A percentile compares a stretch with the other conserved stretches of the same genome.
Conservation (phyloP, 1,140 invertebrate genomes). For the Fopius arisanus region DNA sequence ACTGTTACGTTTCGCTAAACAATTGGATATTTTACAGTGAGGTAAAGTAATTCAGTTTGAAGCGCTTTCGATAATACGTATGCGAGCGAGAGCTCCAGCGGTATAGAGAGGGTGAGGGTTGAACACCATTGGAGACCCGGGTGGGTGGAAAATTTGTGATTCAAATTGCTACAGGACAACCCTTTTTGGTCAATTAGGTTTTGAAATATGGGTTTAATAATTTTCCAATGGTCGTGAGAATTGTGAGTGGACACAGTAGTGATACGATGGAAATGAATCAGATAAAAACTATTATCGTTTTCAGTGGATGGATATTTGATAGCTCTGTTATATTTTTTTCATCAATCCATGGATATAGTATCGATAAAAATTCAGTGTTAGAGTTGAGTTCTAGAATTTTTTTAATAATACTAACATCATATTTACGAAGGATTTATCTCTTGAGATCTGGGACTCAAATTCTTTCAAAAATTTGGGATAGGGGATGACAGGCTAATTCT, state of each 20-base stretch:
- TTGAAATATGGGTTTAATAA: conserved; percentile 13
- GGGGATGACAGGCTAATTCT: not conserved
- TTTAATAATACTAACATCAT: too few relatives aligned
- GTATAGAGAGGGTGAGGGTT: not conserved
- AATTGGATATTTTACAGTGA: not conserved
- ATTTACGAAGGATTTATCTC: too few relatives aligned
- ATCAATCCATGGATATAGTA: not conserved
- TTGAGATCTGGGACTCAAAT: not conserved
- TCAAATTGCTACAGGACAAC: conserved; percentile 11
- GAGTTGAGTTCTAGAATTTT: too few relatives aligned
- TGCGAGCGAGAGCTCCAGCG: not conserved
- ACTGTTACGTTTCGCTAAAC: not conserved
- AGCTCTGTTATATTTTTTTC: not conserved
- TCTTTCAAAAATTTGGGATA: not conserved
- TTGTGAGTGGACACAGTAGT: not conserved
- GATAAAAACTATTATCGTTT: not conserved
- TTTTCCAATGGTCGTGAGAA: not conserved
- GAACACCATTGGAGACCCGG: not conserved
- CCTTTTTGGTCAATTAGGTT: conserved; percentile 13
- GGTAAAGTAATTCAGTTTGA: not conserved
- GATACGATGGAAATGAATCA: not conserved
- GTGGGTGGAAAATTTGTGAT: conserved; percentile 1
- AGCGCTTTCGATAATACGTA: not conserved
- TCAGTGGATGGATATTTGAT: not conserved
- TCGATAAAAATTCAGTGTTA: too few relatives aligned